Conservation (phyloP, 1,140 invertebrate genomes). For the Cylas formicarius region DNA sequence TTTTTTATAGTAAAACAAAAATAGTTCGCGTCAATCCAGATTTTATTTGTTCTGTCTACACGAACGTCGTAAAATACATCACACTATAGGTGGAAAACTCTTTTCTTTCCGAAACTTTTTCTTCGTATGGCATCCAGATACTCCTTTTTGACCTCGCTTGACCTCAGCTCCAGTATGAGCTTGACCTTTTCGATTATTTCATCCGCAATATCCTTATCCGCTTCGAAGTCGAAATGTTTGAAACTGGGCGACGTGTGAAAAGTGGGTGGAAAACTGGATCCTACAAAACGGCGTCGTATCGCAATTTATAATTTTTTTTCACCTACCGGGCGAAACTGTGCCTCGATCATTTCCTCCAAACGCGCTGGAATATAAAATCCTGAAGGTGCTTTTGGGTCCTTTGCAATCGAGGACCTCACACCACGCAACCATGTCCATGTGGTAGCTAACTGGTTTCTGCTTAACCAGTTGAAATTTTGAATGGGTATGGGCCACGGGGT, state of each 20-base stretch:
- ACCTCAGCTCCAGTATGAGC: constrained; percentile 74
- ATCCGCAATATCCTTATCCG: constrained; percentile 62
- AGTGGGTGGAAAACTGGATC: constrained; percentile 38
- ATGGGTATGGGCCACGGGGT: constrained; percentile 65
- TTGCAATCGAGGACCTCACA: constrained; percentile 72
- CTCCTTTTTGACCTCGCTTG: constrained; percentile 69
- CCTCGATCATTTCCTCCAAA: constrained; percentile 18
- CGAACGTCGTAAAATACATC: constrained; percentile 12
- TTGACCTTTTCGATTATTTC: constrained; percentile 84
- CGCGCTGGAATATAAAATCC: constrained; percentile 49
- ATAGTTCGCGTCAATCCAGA: no score
- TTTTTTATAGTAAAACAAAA: constrained; percentile 1
- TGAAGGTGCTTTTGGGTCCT: constrained; percentile 54
- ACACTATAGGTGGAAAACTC: constrained; percentile 15
- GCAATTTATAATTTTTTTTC: no score
- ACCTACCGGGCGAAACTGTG: constrained; percentile 8
- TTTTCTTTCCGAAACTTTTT: constrained; percentile 47
- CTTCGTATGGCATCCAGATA: constrained; percentile 57
- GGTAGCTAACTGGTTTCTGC: constrained; percentile 65
- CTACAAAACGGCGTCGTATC: constrained; percentile 30
- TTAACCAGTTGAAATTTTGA: constrained; percentile 65
- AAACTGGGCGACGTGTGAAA: constrained; percentile 53
- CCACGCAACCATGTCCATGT: constrained; percentile 77
- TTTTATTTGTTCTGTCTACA: no score
- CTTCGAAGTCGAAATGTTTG: constrained; percentile 83